Evolutionary conservation across 2,797 vertebrate species (phyloP), one percentile per base, ranked within the genome.

Genomic region (Pachyuromys duprasi): DNA sequence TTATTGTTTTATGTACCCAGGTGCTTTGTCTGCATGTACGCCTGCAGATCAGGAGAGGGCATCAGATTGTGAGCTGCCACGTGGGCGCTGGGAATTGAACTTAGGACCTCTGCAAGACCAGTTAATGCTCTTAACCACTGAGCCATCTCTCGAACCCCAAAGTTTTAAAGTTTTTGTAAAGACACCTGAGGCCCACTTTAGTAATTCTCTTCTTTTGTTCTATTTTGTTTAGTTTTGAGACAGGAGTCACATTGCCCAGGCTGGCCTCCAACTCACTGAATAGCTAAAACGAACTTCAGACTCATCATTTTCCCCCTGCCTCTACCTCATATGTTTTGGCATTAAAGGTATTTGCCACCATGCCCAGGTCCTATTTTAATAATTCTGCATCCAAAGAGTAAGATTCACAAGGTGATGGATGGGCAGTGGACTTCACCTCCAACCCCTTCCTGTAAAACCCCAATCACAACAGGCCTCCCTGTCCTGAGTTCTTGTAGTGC

Each of bases 371-470:
- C 49, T 8, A 76, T 57, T 94, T 86, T 8, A 65, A 70, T 80
- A 79, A 96, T 86, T 87, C 93, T 92, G 57, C 82, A 67, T 79
- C 72, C 72, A 88, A 17, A 67, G n/a, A 22, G 28, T 36, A 42
- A 42, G 42, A 83, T 6, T 57, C 65, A 67, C 14, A 26, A 83
- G 42, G 15, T 49, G 8, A 18, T 89, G 24, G 8, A 18, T 89
- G 24, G 14, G 36, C 42, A 11, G 67, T 24, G 39, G 22, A 62
- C 62, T 95, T 63, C 28, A 36, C 63, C 45, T 49, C 81, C 72
- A 67, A 82, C 45, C 57, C 42, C 75, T 83, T 86, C 74, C 90
- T 81, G 75, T 31, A 96, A 91, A 87, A 91, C 11, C 39, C 17
- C 57, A 82, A 75, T 83, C 70, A 91, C 45, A 83, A 93, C 31